A percentile compares a stretch with the other conserved stretches of the same genome.
These are phyloP conservation scores for Corvus cornix DNA, from an alignment of 2,113 vertebrate genomes.

Conservation along the genomic window DNA sequence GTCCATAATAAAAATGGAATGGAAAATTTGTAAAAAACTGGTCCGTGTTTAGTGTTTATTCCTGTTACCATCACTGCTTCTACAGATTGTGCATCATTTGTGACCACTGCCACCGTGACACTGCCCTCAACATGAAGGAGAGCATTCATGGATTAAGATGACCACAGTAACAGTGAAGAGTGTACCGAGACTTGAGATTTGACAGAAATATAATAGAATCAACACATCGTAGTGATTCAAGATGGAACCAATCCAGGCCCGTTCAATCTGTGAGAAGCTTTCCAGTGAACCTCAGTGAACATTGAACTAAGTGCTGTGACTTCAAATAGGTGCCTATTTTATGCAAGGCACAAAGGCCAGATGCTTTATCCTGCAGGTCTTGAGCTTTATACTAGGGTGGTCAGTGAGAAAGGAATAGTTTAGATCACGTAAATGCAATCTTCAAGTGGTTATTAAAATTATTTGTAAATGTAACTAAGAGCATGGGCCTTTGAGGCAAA, in stretches of 20 bases:
- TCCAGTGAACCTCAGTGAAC: not conserved
- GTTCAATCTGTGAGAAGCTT: not conserved
- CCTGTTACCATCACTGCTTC: not conserved
- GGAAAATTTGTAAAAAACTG: not conserved
- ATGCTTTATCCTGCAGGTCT: not conserved
- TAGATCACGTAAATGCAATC: rapidly evolving
- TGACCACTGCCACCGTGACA: not conserved
- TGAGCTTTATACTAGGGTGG: not conserved
- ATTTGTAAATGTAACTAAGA: not conserved
- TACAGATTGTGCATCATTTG: not conserved
- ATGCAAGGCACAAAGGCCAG: not conserved
- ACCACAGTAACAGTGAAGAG: not conserved
- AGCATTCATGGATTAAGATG: not conserved
- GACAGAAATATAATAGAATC: not conserved
- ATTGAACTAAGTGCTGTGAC: not conserved
- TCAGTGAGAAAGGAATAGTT: not conserved
- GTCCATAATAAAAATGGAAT: not conserved
- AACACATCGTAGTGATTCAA: not conserved
- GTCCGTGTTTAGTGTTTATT: not conserved
- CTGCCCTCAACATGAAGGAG: not conserved
- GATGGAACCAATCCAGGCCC: not conserved
- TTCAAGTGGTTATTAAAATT: not conserved
- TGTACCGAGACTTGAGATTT: not conserved
- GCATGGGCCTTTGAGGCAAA: not conserved
- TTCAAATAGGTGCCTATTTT: not conserved